Conservation (phyloP, 2,113 vertebrate species). For the Macquaria australasica region DNA sequence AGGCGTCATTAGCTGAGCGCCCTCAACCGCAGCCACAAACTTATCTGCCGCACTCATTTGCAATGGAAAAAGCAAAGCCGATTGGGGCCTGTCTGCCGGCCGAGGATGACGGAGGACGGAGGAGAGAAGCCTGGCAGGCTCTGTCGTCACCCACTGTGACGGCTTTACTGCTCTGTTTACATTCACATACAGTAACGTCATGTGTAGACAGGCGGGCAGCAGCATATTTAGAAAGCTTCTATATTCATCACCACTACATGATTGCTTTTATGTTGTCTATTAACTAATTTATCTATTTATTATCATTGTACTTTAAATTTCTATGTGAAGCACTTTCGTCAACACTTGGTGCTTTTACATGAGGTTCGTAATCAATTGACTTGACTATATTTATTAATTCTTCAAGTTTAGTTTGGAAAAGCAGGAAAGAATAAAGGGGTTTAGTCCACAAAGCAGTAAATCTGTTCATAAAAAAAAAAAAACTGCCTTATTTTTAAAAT, state of each 20-base stretch:
- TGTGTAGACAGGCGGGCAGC: not conserved
- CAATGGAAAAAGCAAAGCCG: conserved; percentile 82
- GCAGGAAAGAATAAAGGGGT: not conserved
- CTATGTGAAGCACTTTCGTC: not conserved
- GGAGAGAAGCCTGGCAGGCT: conserved; percentile 25
- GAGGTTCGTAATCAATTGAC: not conserved
- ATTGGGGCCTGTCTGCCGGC: conserved; percentile 57
- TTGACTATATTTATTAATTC: not conserved
- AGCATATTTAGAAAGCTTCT: not conserved
- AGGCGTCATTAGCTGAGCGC: conserved; percentile 65
- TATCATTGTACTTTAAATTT: not conserved
- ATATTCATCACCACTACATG: not conserved
- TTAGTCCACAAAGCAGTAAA: not conserved
- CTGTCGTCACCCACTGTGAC: conserved; percentile 31
- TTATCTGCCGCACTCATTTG: conserved; percentile 67
- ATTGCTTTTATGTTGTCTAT: not conserved
- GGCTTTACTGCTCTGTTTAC: conserved; percentile 45
- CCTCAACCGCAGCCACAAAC: conserved; percentile 56
- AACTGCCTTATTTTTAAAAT: too few relatives aligned
- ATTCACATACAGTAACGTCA: conserved; percentile 4
- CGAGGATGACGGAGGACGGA: conserved; percentile 44
- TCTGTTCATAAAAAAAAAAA: too few relatives aligned
- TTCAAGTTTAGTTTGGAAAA: not conserved
- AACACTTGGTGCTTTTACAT: not conserved
- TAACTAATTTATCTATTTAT: not conserved